Evolutionary conservation across 1,140 invertebrate genomes (phyloP), one percentile per base, ranked within the genome.

Genomic region (Sycophila sp.): DNA sequence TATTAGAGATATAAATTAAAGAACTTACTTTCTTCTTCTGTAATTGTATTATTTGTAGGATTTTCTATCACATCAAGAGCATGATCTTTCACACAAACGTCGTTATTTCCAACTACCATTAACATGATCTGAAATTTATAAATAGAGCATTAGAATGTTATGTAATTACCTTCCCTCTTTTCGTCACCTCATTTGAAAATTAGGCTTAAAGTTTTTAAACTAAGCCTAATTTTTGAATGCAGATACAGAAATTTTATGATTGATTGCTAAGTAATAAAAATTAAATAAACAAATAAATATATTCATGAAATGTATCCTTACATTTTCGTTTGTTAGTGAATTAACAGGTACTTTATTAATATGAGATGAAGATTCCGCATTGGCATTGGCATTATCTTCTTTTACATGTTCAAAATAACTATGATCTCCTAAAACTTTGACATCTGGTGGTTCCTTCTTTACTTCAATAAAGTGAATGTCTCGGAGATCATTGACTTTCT

Each of bases 31-130:
- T 72, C 36, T 62, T 74, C 64, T 40, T 75, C 53, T 63, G 17
- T 63, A 28, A 77, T 70, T 19, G 55, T 42, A 40, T 77, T 66
- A 45, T 74, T 68, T 34, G 77, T 62, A 15, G 81, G 62, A 73
- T 81, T 78, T 36, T 80, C 69, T 13, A 74, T 73, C n/a, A 78
- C 73, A 58, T 76, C 77, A 69, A 82, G 79, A 68, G 83, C n/a
- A n/a, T n/a, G 75, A 49, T 86, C 82, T 73, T 85, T 83, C 76
- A 80, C 79, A 40, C 82, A 79, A 75, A 84, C 77, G 71, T 78
- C 79, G 73, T 86, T 80, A 64, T 76, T 78, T 59, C 83, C 82
- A 64, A 86, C 81, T 72, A 85, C 83, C 83, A 85, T 86, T 75
- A 86, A 76, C 78, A 85, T 84, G 73, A 85, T 85, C 85, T 85